phyloP scores from a whole-genome alignment of 2,888 invertebrate species.

The Leptopterna dolabrata region DNA sequence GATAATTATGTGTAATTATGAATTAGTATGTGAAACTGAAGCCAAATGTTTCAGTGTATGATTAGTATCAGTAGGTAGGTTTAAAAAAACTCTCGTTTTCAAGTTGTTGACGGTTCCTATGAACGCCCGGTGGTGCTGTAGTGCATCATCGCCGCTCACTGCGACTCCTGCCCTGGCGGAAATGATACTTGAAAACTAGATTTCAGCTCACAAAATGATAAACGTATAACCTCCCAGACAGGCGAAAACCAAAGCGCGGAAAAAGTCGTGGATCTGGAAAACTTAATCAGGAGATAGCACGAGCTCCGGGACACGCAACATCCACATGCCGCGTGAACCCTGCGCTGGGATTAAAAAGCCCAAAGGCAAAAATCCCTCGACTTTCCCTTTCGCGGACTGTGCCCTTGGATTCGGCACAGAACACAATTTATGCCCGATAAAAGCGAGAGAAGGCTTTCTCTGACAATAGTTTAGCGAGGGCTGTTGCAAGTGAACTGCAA shows the following conservation, averaged over 20 bases:
- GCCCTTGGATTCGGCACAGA: slow-evolving; percentile 1
- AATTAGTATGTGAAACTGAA: too few relatives aligned
- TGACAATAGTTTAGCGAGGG: neutral
- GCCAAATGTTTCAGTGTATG: too few relatives aligned
- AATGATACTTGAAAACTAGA: neutral
- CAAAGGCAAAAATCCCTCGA: neutral
- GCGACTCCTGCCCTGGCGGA: neutral
- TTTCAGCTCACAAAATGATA: neutral
- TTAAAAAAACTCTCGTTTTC: too few relatives aligned
- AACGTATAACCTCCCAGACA: neutral
- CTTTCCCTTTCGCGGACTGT: neutral
- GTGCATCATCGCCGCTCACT: too few relatives aligned
- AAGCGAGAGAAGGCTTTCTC: neutral
- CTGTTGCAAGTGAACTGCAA: neutral
- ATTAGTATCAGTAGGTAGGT: too few relatives aligned
- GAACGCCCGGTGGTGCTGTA: too few relatives aligned
- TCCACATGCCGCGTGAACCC: neutral
- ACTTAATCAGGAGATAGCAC: slow-evolving; percentile 8
- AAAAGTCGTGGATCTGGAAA: slow-evolving; percentile 11
- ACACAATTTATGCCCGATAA: neutral
- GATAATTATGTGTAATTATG: too few relatives aligned
- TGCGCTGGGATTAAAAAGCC: neutral
- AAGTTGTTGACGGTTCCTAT: too few relatives aligned
- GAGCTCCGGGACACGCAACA: slow-evolving; percentile 7
- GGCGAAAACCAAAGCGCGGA: neutral